These are phyloP conservation scores for Microchrysa polita DNA, from an alignment of 2,888 invertebrate species.

Conservation along the genomic window DNA sequence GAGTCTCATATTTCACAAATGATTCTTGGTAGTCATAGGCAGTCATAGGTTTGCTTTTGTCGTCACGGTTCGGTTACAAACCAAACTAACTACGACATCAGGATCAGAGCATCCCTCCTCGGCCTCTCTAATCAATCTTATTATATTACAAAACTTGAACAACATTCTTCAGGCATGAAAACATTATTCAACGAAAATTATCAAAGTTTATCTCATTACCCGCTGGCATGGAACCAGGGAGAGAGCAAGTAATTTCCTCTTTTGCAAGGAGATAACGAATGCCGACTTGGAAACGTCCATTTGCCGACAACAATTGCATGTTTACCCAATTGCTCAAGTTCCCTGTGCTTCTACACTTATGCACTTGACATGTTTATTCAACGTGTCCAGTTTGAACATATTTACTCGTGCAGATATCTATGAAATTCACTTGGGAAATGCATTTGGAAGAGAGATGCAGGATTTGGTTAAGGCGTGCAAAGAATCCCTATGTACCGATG, in stretches of 20 bases:
- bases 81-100: no score
- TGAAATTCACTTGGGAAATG: conserved; percentile 29
- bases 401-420: no score
- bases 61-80: no score
- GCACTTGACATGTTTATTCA: conserved; percentile 43
- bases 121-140: no score
- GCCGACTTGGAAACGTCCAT: background rate
- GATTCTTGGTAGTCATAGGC: no score
- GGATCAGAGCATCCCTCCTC: no score
- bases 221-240: no score
- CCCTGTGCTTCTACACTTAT: conserved; percentile 22
- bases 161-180: no score
- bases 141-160: no score
- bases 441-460: background rate
- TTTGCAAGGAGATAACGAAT: background rate
- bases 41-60: no score
- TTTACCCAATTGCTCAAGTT: conserved; percentile 34
- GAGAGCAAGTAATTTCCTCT: conserved; percentile 3
- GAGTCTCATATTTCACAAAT: no score
- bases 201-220: background rate
- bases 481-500: background rate
- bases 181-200: no score
- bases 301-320: conserved; percentile 4
- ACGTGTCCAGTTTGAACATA: conserved; percentile 38
- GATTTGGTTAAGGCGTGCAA: background rate